Conservation (phyloP, 2,113 vertebrate genomes). For the Mionectes macconnelli region DNA sequence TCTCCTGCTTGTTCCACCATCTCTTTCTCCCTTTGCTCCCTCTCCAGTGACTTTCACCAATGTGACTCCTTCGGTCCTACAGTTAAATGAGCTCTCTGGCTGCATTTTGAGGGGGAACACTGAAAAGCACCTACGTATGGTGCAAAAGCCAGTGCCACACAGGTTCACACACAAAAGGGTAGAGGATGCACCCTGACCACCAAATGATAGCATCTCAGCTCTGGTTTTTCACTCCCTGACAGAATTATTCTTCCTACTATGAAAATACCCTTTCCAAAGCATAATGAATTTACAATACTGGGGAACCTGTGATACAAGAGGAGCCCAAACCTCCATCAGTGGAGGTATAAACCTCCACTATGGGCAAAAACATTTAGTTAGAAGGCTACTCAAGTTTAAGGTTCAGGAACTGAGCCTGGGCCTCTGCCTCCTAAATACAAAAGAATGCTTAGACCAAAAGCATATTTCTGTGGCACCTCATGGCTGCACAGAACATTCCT, state of each 20-base stretch:
- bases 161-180: neutral
- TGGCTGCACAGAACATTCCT: conserved; percentile 30
- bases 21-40: neutral
- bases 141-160: neutral
- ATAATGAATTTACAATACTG: neutral
- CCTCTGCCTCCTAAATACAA: neutral
- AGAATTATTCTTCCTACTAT: neutral
- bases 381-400: neutral
- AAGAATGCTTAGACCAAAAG: neutral
- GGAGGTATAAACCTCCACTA: neutral
- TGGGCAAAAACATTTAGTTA: neutral
- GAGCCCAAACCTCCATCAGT: neutral
- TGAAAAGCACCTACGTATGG: rapidly evolving
- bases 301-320: neutral
- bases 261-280: neutral
- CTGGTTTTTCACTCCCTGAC: neutral
- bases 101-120: neutral
- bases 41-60: neutral
- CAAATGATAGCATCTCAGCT: neutral
- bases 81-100: neutral
- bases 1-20: neutral
- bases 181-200: neutral
- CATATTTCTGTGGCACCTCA: neutral
- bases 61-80: rapidly evolving
- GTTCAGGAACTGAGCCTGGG: neutral